phyloP scores from a whole-genome alignment of 2,888 invertebrate genomes.

The Apotomis turbidana region DNA sequence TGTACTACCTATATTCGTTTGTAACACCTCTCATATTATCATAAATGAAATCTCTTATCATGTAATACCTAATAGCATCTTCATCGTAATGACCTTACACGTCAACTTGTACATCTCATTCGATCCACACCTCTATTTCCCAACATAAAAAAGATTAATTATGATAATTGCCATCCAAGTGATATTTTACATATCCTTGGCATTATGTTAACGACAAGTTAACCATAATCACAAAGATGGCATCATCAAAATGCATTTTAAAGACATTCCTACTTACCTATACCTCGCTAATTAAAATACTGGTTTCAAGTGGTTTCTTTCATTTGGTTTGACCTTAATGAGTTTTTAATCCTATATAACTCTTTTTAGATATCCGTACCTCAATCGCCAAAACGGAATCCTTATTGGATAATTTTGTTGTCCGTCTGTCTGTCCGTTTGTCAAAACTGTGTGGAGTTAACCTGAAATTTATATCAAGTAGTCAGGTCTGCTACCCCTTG shows the following conservation, averaged over 20 bases:
- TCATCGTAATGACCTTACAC: background rate
- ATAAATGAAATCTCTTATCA: too few relatives aligned
- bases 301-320: background rate
- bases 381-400: too few relatives aligned
- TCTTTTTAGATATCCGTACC: background rate
- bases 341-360: background rate
- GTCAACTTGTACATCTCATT: background rate
- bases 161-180: conserved; percentile 9
- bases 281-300: conserved; percentile 9
- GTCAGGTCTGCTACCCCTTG: too few relatives aligned
- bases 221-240: background rate
- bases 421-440: too few relatives aligned
- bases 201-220: conserved; percentile 30
- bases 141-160: conserved; percentile 19
- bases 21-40: too few relatives aligned
- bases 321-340: background rate
- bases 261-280: background rate
- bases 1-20: too few relatives aligned
- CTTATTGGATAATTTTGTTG: too few relatives aligned
- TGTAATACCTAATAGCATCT: background rate
- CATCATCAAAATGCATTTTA: conserved; percentile 11
- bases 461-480: too few relatives aligned
- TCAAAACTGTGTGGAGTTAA: too few relatives aligned
- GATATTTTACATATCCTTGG: conserved; percentile 24
- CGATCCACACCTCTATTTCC: background rate